These are phyloP conservation scores for Pseudorhombus dupliciocellatus DNA, from an alignment of 2,113 vertebrate genomes.

Conservation along the genomic window DNA sequence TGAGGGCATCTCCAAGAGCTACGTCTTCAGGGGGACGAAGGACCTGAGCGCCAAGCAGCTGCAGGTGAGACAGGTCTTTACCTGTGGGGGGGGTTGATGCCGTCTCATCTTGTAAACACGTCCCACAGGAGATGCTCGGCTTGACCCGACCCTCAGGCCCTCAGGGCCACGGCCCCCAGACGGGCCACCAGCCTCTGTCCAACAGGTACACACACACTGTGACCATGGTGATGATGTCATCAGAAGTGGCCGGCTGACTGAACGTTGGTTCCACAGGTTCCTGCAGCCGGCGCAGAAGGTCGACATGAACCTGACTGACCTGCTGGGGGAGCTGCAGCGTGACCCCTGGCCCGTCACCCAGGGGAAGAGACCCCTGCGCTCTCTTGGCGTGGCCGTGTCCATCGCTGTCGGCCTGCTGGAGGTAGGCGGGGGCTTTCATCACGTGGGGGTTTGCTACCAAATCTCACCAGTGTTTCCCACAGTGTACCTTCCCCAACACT, in stretches of 20 bases:
- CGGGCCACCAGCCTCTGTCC: constrained; percentile 87
- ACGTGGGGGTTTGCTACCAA: not conserved
- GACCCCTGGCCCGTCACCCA: constrained; percentile 98
- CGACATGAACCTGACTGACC: constrained; percentile 98
- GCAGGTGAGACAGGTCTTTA: constrained; percentile 81
- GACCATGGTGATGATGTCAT: no score
- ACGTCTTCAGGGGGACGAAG: constrained; percentile 97
- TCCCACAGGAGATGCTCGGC: constrained; percentile 92
- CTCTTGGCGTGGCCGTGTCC: constrained; percentile 94
- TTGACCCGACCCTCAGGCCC: constrained; percentile 88
- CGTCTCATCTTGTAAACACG: no score
- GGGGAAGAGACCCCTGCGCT: constrained; percentile 92
- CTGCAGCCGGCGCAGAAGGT: constrained; percentile 97
- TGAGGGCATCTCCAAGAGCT: constrained; percentile 98
- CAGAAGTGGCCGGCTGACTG: not conserved
- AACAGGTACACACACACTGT: constrained; percentile 86
- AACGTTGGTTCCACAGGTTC: constrained; percentile 76
- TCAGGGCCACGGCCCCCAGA: constrained; percentile 88
- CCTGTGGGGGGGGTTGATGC: not conserved
- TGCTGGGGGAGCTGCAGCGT: constrained; percentile 94
- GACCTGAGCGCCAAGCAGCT: constrained; percentile 95
- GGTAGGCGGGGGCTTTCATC: constrained; percentile 73
- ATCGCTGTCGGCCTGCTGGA: constrained; percentile 96
- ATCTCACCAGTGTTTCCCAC: not conserved
- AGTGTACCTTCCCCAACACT: constrained; percentile 97